Conservation (phyloP, 2,113 vertebrate genomes). For the Nesoenas mayeri region DNA sequence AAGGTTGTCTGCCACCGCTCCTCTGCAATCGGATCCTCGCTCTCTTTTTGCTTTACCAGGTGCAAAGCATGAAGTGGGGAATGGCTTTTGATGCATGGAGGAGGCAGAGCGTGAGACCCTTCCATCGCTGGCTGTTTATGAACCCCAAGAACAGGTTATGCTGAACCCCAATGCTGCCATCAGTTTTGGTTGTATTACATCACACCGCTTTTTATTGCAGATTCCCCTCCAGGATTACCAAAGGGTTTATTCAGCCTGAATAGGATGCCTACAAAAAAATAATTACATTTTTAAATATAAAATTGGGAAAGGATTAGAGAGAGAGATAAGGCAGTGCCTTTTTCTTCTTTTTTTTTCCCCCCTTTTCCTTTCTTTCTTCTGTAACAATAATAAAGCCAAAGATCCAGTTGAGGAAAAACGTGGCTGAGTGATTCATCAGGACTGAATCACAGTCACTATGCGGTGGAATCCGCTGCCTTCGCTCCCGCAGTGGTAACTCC, state of each 20-base stretch:
- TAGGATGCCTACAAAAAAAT: not conserved
- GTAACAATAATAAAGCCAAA: slow-evolving; percentile 35
- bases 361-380: not conserved
- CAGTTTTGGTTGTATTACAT: not conserved
- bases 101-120: not conserved
- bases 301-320: not conserved
- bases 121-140: not conserved
- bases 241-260: not conserved
- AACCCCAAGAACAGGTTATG: not conserved
- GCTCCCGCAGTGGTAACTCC: not conserved
- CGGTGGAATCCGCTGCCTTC: not conserved
- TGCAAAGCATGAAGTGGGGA: not conserved
- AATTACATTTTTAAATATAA: not conserved
- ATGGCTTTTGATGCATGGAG: not conserved
- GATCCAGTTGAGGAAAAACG: slow-evolving; percentile 14
- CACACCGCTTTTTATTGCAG: not conserved
- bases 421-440: slow-evolving; percentile 37
- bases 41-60: not conserved
- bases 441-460: slow-evolving; percentile 49
- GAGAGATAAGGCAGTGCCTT: not conserved
- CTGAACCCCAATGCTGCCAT: not conserved
- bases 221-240: not conserved
- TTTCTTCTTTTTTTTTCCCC: not conserved
- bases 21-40: not conserved
- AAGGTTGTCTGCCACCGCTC: not conserved